Base-by-base conservation (phyloP, 2,113 vertebrate species). In the Lagenorhynchus albirostris region DNA sequence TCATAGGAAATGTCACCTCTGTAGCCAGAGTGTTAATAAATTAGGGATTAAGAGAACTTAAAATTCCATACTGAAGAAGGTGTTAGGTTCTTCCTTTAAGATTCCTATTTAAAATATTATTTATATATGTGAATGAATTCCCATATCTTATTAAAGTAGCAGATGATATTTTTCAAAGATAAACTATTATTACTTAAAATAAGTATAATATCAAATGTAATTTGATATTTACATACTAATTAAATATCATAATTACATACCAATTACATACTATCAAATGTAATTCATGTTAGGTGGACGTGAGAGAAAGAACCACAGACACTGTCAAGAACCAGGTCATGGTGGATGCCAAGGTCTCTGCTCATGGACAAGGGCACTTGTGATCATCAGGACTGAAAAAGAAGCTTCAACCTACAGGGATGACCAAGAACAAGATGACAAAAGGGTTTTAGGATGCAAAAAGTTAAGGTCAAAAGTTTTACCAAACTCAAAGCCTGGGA, bases 41-140 rank as follows among this genome's bases (percentile, higher is more conserved):
- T 91, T 83, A 93, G 62, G 55, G 23, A 86, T 89, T 92, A 92
- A 86, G 89, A 91, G 87, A 89, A 96, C 26, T 91, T 95, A 87
- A 95, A 82, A 82, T 97, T 95, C 86, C 58, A 86, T 31, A 50
- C 63, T 86, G 70, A 83, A 89, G 95, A 97, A 94, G n/a, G 63
- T 79, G 77, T 70, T 88, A 55, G 29, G 13, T 29, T 76, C 73
- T 97, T 96, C 76, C 36, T 91, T 95, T 77, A 94, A 94, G 67
- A 91, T 89, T 68, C 6, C 36, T 79, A 47, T 85, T 80, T 14
- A 95, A 97, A 86, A 77, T 1, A 65, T 10, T 53, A 71, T 77
- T 67, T 73, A 33, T 44, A 74, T 41, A 60, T 58, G 47, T 33
- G 33, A 50, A 36, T 5, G 5, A 85, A 50, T 82, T 94, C 41